Base-by-base conservation (phyloP, 2,797 vertebrate genomes). In the Acrossocheilus fasciatus region DNA sequence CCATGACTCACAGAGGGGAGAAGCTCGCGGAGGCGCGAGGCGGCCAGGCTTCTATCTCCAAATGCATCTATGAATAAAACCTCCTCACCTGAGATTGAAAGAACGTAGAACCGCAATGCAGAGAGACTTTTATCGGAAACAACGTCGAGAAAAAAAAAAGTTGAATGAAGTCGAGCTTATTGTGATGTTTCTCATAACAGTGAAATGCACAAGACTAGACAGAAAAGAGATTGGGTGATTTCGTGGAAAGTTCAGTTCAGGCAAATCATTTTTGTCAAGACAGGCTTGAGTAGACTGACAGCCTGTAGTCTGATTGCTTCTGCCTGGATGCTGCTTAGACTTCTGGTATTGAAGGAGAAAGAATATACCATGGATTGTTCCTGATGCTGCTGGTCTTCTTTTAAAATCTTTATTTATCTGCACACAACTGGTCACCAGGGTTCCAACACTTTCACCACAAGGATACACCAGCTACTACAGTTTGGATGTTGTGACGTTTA, bases 11-110 rank as follows among this genome's bases (percentile, higher is more conserved):
- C 86, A 34, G 18, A 81, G 77, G 69, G 72, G 85, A 83, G 69
- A 82, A 83, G 57, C 82, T 83, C 15, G 36, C 59, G 5, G 72
- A 82, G 57, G 79, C 14, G 20, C 26, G 45, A 73, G 69, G 68
- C 34, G 62, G 50, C 34, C 59, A 79, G 87, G 34, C 76, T 47
- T 75, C 78, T 57, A 83, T 84, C 87, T 88, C 69, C 88, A 81
- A 83, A 86, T 70, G 76, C 75, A 86, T 82, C 80, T 84, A 50
- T 81, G 54, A 89, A 86, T 89, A 89, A 90, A 88, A 89, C 82
- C 84, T 79, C 26, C 81, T 89, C 86, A 82, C 43, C 82, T 81
- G 81, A 81, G 77, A 81, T 74, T 86, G 73, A 89, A 88, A 78
- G 80, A 83, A 87, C 64, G 52, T 57, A 66, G 74, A 83, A 85